Conservation (phyloP, 2,888 invertebrate species). For the Limnephilus auricula region DNA sequence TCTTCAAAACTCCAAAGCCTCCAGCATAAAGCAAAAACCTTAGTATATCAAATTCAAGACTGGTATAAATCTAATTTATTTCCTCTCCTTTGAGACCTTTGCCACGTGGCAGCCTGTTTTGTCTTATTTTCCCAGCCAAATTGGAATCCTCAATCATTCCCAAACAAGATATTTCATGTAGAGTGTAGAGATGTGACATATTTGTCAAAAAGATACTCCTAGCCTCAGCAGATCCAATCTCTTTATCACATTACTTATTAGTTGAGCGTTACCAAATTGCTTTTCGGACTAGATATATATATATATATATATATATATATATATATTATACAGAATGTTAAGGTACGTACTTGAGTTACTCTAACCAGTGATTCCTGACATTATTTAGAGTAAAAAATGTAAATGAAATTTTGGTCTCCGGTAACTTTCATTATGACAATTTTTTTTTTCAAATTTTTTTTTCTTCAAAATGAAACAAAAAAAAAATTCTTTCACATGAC, state of each 20-base stretch:
- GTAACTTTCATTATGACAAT: too few relatives aligned
- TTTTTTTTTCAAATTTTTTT: too few relatives aligned
- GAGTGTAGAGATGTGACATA: slow-evolving; percentile 50
- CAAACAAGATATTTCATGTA: slow-evolving; percentile 52
- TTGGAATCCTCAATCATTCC: slow-evolving; percentile 66
- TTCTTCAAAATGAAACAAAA: too few relatives aligned
- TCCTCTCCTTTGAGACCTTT: slow-evolving; percentile 63
- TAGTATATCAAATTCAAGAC: slow-evolving; percentile 62
- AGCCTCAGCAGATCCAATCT: slow-evolving; percentile 17
- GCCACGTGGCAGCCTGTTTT: slow-evolving; percentile 63
- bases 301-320: too few relatives aligned
- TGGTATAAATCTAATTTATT: slow-evolving; percentile 66
- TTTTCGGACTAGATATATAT: neutral
- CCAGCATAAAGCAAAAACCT: slow-evolving; percentile 48
- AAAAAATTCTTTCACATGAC: too few relatives aligned
- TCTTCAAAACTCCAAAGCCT: slow-evolving; percentile 45
- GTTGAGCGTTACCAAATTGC: slow-evolving; percentile 35
- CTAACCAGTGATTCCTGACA: too few relatives aligned
- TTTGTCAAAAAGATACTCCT: slow-evolving; percentile 59
- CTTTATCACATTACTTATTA: slow-evolving; percentile 39
- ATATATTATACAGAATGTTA: too few relatives aligned
- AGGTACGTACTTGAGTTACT: too few relatives aligned
- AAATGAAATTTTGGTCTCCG: too few relatives aligned
- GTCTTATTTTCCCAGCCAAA: slow-evolving; percentile 63
- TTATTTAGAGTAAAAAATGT: too few relatives aligned